phyloP scores from a whole-genome alignment of 1,140 invertebrate species.

The Drosophila pseudoananassae region DNA sequence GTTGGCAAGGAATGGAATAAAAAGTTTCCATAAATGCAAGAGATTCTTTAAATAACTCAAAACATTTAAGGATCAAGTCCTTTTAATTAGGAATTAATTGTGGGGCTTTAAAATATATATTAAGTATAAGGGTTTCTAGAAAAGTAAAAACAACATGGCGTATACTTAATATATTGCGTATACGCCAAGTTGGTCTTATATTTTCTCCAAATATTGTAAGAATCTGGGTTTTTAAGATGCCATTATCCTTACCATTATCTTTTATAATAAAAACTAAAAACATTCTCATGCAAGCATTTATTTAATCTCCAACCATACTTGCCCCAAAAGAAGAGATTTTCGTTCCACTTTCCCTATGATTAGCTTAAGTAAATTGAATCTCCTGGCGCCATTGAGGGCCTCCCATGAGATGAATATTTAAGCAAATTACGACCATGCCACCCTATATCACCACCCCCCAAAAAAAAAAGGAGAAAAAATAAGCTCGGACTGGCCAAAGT shows the following conservation, averaged over 20 bases:
- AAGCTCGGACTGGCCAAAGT: background rate
- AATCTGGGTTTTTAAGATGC: too few relatives aligned
- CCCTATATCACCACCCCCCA: too few relatives aligned
- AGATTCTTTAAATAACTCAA: background rate
- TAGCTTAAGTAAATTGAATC: constrained; percentile 40
- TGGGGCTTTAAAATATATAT: too few relatives aligned
- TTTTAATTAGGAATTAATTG: background rate
- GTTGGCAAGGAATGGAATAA: background rate
- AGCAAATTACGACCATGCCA: constrained; percentile 38
- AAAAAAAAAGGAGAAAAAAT: constrained; percentile 1
- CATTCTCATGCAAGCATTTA: too few relatives aligned
- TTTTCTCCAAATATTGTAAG: too few relatives aligned
- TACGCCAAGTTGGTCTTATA: background rate
- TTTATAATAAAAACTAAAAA: too few relatives aligned
- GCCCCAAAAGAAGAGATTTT: too few relatives aligned
- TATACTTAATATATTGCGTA: background rate
- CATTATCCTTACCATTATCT: too few relatives aligned
- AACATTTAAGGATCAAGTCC: background rate
- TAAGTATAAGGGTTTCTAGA: background rate
- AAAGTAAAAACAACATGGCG: too few relatives aligned
- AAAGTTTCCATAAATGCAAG: background rate
- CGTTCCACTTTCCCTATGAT: constrained; percentile 1
- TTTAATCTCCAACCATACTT: too few relatives aligned
- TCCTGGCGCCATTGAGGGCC: constrained; percentile 10
- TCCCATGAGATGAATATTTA: constrained; percentile 51